Base-by-base conservation (phyloP, 2,113 vertebrate genomes). In the Neolamprologus fasciatus region DNA sequence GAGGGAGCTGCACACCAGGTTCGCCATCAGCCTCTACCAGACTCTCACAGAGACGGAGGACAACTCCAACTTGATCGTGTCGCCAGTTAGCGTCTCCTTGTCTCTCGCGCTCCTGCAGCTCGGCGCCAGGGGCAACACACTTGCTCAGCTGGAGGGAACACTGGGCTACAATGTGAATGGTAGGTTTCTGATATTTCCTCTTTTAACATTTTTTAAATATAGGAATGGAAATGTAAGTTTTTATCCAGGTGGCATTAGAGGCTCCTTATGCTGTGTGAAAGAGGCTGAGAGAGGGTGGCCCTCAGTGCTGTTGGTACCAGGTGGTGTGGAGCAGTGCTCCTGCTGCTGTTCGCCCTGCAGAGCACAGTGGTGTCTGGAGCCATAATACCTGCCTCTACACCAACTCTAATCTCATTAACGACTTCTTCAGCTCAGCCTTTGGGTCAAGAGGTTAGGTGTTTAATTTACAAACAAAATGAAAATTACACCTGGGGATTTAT, bases 71-170 rank as follows among this genome's bases (percentile, higher is more conserved):
- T 87, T 98, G 14, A 96, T 98, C 3, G 23, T 98, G 87, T 98
- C 98, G 0, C 98, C 98, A 0, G 93, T 95, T 28, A 96, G 97
- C 0, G 93, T 98, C 82, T 95, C 97, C 21, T 40, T 96, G 71
- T 96, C 98, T 45, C 94, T 98, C 91, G 97, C 97, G 45, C 95
- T 98, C 87, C 94, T 99, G 91, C 97, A 98, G 92, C 95, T 98
- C 2, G 97, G 98, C 13, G 97, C 97, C 81, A 92, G 92, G 73
- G 98, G 97, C 63, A 96, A 97, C 87, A 99, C 98, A 0, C 92
- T 97, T 66, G 87, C 1, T 0, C 97, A 98, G 91, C 95, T 98
- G 91, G 95, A 97, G 78, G 93, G 90, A 14, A 93, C 93, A 4
- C 93, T 98, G 84, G 97, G 98, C 33, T 99, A 98, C 93, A 96